These are phyloP conservation scores for Drosophila engyochracea DNA, from an alignment of 2,888 invertebrate species.

Conservation along the genomic window DNA sequence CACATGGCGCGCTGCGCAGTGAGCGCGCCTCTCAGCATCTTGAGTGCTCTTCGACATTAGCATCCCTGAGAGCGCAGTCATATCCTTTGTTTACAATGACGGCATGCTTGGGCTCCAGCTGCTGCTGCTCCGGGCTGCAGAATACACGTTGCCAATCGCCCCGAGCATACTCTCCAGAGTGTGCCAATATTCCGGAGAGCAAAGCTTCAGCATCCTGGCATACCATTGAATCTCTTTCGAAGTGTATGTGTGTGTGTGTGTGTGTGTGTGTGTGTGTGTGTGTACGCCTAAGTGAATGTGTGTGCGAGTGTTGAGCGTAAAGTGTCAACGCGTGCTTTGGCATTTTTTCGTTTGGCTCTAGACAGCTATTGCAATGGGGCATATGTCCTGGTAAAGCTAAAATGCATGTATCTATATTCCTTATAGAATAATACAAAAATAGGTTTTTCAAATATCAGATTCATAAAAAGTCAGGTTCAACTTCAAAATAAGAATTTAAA, in stretches of 20 bases:
- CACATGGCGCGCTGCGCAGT: conserved; percentile 27
- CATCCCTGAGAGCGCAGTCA: conserved; percentile 54
- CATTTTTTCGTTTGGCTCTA: conserved; percentile 59
- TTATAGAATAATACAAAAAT: background rate
- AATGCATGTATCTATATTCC: background rate
- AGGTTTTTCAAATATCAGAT: background rate
- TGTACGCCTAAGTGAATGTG: conserved; percentile 17
- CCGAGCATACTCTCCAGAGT: conserved; percentile 69
- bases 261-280: conserved; percentile 30
- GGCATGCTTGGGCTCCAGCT: conserved; percentile 38
- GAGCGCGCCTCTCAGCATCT: conserved; percentile 23
- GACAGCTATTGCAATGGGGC: conserved; percentile 19
- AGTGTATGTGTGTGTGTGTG: conserved; percentile 46
- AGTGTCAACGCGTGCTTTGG: conserved; percentile 79
- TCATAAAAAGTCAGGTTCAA: fast-evolving
- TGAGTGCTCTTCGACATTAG: conserved; percentile 13
- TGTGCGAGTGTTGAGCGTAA: conserved; percentile 73
- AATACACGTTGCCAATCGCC: conserved; percentile 64
- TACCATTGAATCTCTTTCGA: conserved; percentile 11
- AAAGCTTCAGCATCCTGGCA: conserved; percentile 43
- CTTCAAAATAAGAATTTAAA: background rate
- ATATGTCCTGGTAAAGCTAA: conserved; percentile 18
- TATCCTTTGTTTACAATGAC: conserved; percentile 76
- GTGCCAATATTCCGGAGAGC: conserved; percentile 55
- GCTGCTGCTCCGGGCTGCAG: conserved; percentile 64